phyloP scores from a whole-genome alignment of 1,140 invertebrate genomes.

The Drosophila sechellia region DNA sequence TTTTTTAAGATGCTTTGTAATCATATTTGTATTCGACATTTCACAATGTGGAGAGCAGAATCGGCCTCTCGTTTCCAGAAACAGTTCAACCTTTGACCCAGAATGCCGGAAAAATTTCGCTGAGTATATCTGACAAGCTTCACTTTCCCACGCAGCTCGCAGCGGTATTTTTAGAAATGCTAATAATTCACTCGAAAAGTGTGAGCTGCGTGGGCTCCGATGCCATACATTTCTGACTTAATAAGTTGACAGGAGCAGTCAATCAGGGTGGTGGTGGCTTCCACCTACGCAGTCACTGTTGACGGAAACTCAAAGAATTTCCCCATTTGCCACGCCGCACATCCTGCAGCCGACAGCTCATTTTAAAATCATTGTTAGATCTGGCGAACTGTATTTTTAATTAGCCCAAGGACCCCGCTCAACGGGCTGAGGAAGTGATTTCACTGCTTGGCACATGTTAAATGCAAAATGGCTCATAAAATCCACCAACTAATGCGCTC shows the following conservation, averaged over 20 bases:
- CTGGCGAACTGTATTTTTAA: slow-evolving; percentile 57
- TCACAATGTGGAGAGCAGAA: not conserved
- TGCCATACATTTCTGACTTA: slow-evolving; percentile 60
- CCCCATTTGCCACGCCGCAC: slow-evolving; percentile 5
- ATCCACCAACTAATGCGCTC: slow-evolving; percentile 68
- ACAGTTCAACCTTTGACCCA: slow-evolving; percentile 7
- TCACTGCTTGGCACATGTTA: slow-evolving; percentile 68
- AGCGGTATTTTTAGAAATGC: slow-evolving; percentile 67
- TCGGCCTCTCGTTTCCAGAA: not conserved
- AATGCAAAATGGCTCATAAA: slow-evolving; percentile 77
- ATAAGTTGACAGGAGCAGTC: slow-evolving; percentile 79
- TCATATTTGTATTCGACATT: not conserved
- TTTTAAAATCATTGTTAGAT: slow-evolving; percentile 60
- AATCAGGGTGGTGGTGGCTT: slow-evolving; percentile 49
- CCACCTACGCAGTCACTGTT: slow-evolving; percentile 33
- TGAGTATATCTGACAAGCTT: slow-evolving; percentile 26
- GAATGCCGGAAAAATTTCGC: slow-evolving; percentile 3
- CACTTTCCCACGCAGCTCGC: not conserved
- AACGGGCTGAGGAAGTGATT: slow-evolving; percentile 45
- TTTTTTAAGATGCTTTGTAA: not conserved
- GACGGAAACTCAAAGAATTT: slow-evolving; percentile 5
- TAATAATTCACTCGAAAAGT: slow-evolving; percentile 55
- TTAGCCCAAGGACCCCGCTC: slow-evolving; percentile 57
- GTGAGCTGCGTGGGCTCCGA: slow-evolving; percentile 19
- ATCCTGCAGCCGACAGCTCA: slow-evolving; percentile 35